Evolutionary conservation across 2,113 vertebrate genomes (phyloP).

Genomic region (Osmerus mordax): DNA sequence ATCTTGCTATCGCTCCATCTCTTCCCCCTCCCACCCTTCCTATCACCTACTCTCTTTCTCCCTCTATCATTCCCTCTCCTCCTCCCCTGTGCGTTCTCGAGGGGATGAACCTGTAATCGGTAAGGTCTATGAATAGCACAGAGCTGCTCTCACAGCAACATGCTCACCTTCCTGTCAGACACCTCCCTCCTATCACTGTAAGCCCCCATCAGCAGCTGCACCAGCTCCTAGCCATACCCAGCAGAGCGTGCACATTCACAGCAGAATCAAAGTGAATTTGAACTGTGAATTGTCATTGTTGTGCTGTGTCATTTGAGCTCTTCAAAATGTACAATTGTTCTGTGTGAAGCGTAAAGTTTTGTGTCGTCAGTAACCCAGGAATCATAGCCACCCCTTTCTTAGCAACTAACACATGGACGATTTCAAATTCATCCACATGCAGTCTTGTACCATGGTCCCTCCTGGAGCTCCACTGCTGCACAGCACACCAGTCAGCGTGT

Average conservation of each 20-base stretch:
- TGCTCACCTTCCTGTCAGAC: conserved; percentile 48
- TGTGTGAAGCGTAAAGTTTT: too few relatives aligned
- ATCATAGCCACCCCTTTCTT: neutral
- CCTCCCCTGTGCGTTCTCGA: conserved; percentile 47
- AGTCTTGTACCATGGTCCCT: neutral
- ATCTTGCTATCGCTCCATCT: neutral
- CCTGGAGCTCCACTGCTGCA: too few relatives aligned
- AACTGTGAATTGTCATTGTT: too few relatives aligned
- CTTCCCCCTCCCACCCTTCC: neutral
- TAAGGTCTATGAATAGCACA: conserved; percentile 64
- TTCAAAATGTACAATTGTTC: too few relatives aligned
- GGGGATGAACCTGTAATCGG: conserved; percentile 65
- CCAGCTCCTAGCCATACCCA: neutral
- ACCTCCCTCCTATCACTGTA: neutral
- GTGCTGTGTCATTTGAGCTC: too few relatives aligned
- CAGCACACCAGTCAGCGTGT: too few relatives aligned
- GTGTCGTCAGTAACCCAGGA: neutral
- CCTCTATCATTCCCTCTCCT: conserved; percentile 12
- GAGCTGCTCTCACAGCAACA: conserved; percentile 37
- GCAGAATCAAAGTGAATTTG: too few relatives aligned
- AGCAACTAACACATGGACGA: neutral
- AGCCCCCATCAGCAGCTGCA: too few relatives aligned
- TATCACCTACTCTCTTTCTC: neutral
- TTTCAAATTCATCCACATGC: neutral
- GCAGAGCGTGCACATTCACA: neutral